Evolutionary conservation across 2,113 vertebrate species (phyloP), one percentile per base, ranked within the genome.

Genomic region (Cyprinus carpio): DNA sequence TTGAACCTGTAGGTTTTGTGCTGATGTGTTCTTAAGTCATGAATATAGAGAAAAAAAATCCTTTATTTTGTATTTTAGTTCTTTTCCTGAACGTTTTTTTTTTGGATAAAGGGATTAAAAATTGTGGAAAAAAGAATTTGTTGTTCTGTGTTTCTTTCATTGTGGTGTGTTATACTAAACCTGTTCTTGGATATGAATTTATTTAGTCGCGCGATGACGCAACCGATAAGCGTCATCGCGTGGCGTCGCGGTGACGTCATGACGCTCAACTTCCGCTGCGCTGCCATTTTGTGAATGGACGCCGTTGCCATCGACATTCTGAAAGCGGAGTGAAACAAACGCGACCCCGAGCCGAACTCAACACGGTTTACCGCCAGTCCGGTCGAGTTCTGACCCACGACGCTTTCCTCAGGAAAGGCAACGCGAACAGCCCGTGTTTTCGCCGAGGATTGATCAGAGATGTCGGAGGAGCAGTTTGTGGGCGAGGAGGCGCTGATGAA

Each of bases 241-340:
- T 27, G 27, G 7, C n/a, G 51, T 62, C 10, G 16, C 20, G 1
- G 10, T 85, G 46, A 64, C 74, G 58, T 46, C 11, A 64, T 69
- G 0, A 27, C 56, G 71, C 34, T 8, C 60, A 31, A 40, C 72
- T 76, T 92, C 88, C 92, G 94, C 93, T 92, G 91, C 93, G 85
- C 94, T 91, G 94, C 96, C 96, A 96, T 96, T 96, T 96, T 96
- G 95, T 93, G 92, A 92, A 58, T 31, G 91, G 93, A 88, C 92
- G 92, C 94, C 93, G 94, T 95, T 95, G 94, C 91, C 91, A 82
- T 46, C 64, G 23, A 69, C 81, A 60, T 81, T 16, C 46, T 15
- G 31, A 74, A 31, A 85, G 10, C 31, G 58, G 64, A 37, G 31
- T 6, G 4, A 79, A 54, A 64, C 49, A 18, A 74, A 31, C 11